Percentiles rank a stretch among this genome's conserved stretches.
Conservation (phyloP, 2,888 invertebrate genomes). For the Mythimna impura region DNA sequence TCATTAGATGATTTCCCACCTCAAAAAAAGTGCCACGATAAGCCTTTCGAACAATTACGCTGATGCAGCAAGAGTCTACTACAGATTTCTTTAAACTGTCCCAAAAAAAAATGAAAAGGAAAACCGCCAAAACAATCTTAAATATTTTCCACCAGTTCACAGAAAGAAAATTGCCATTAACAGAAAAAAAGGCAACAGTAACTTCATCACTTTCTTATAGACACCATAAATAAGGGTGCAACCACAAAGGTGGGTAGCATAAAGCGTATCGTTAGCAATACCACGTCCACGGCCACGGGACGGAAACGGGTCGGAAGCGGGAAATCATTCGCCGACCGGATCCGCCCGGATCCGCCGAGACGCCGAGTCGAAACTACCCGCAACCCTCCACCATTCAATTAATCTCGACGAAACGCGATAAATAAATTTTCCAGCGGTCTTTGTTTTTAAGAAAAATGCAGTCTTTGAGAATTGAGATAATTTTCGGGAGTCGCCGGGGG, state of each 20-base stretch:
- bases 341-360: constrained; percentile 81
- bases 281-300: constrained; percentile 66
- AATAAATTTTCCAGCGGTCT: constrained; percentile 80
- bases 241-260: constrained; percentile 69
- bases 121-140: constrained; percentile 25
- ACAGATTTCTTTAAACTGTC: not conserved
- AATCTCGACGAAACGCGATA: constrained; percentile 81
- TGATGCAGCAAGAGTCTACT: too few relatives aligned
- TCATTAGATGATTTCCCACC: too few relatives aligned
- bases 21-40: too few relatives aligned
- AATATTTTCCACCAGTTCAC: constrained; percentile 4
- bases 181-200: constrained; percentile 35
- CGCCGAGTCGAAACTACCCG: constrained; percentile 79
- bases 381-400: constrained; percentile 81
- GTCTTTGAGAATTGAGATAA: constrained; percentile 68
- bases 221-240: constrained; percentile 79
- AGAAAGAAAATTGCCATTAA: constrained; percentile 35
- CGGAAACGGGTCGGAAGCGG: constrained; percentile 79
- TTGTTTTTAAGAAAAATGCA: constrained; percentile 78
- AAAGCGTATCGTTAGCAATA: constrained; percentile 78
- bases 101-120: not conserved
- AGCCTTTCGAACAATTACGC: too few relatives aligned
- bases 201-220: constrained; percentile 66
- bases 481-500: constrained; percentile 55
- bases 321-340: constrained; percentile 86